Percentiles rank a stretch among this genome's conserved stretches.
Conservation (phyloP, 2,797 vertebrate genomes). For the Galago senegalensis region DNA sequence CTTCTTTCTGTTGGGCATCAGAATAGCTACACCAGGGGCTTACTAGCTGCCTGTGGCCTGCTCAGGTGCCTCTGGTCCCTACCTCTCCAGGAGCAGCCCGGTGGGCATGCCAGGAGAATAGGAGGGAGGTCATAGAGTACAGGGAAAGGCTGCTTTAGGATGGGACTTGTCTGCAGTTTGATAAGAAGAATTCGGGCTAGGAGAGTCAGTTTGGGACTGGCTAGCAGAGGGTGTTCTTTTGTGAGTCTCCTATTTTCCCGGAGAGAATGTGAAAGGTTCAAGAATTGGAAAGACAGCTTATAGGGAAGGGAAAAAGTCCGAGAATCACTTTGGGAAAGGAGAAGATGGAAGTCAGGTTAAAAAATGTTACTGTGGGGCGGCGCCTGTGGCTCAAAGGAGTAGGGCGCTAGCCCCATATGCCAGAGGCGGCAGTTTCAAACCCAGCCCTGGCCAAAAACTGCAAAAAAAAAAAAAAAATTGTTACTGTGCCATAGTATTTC, state of each 20-base stretch:
- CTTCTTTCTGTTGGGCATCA: not conserved
- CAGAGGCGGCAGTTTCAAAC: too few relatives aligned
- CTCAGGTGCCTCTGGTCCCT: not conserved
- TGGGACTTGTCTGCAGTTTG: not conserved
- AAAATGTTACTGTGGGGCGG: not conserved
- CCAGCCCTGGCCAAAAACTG: too few relatives aligned
- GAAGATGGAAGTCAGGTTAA: not conserved
- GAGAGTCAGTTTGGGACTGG: not conserved
- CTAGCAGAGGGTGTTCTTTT: not conserved
- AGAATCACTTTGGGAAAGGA: not conserved
- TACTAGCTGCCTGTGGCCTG: not conserved
- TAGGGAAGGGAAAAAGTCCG: not conserved
- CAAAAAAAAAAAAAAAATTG: too few relatives aligned
- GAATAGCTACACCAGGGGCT: not conserved
- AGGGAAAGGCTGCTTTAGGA: not conserved
- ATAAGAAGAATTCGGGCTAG: not conserved
- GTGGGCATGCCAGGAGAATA: not conserved
- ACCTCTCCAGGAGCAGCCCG: not conserved
- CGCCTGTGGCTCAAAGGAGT: too few relatives aligned
- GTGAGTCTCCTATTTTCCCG: not conserved
- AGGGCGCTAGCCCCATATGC: too few relatives aligned
- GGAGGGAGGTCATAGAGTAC: accelerated
- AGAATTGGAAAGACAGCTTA: not conserved
- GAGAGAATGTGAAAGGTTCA: not conserved
- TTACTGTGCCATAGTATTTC: not conserved